Evolutionary conservation across 2,113 vertebrate species (phyloP).

Genomic region (Sardina pilchardus): DNA sequence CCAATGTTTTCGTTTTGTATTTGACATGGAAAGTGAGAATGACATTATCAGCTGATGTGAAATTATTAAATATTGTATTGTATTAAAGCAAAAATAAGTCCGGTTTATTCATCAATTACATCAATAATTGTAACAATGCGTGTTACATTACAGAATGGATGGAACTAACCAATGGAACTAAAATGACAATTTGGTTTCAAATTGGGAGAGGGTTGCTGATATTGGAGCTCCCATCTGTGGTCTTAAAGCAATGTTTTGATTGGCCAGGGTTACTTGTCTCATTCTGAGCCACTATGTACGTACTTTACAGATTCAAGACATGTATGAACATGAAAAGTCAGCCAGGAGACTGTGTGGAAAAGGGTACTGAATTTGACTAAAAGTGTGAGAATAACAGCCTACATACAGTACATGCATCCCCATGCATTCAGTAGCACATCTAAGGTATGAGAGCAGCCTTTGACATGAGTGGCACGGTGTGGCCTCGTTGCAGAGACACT

Average conservation of each 20-base stretch:
- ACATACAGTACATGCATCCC: background rate
- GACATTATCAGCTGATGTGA: background rate
- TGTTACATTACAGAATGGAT: no score
- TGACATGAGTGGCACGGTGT: background rate
- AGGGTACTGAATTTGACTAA: background rate
- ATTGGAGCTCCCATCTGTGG: no score
- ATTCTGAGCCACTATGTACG: no score
- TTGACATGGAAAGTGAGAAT: background rate
- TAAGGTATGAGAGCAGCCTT: background rate
- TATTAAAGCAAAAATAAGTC: background rate
- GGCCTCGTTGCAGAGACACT: background rate
- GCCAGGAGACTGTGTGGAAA: no score
- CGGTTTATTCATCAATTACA: background rate
- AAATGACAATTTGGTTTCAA: background rate
- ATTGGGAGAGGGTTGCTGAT: background rate
- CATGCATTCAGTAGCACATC: background rate
- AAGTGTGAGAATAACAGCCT: background rate
- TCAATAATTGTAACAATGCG: background rate
- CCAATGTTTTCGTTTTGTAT: background rate
- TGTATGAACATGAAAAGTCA: background rate
- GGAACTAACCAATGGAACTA: background rate
- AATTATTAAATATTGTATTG: background rate
- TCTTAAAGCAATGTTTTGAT: no score
- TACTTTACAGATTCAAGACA: background rate
- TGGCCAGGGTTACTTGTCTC: no score